phyloP scores from a whole-genome alignment of 2,113 vertebrate genomes.

The Etheostoma spectabile region DNA sequence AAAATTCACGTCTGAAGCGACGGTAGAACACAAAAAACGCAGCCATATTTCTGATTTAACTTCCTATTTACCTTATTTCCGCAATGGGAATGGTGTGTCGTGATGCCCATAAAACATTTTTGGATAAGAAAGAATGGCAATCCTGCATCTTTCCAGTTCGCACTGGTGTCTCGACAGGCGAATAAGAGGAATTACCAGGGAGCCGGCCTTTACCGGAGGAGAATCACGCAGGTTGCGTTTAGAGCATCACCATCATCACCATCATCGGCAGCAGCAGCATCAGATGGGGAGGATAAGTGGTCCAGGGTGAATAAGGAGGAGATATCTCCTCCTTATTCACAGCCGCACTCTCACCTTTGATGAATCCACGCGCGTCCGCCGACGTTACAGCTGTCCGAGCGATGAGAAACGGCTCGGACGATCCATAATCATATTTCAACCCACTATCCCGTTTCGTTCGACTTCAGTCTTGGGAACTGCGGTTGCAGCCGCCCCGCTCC shows the following conservation, averaged over 20 bases:
- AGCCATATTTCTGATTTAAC: constrained; percentile 68
- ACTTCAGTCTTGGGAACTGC: constrained; percentile 68
- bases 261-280: constrained; percentile 63
- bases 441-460: constrained; percentile 66
- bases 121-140: constrained; percentile 35
- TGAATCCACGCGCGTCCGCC: constrained; percentile 59
- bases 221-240: constrained; percentile 81
- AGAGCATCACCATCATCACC: constrained; percentile 70
- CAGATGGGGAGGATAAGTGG: constrained; percentile 70
- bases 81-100: constrained; percentile 61
- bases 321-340: constrained; percentile 58
- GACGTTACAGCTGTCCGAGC: constrained; percentile 68
- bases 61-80: constrained; percentile 67
- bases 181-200: constrained; percentile 16
- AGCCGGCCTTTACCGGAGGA: constrained; percentile 74
- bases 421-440: constrained; percentile 58
- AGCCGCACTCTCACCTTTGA: constrained; percentile 68
- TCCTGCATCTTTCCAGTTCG: constrained; percentile 32
- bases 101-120: constrained; percentile 52
- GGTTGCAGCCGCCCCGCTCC: constrained; percentile 64
- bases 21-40: constrained; percentile 40
- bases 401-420: constrained; percentile 37
- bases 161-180: constrained; percentile 19
- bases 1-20: constrained; percentile 41
- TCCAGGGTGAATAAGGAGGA: constrained; percentile 58